Percentiles rank a stretch among this genome's conserved stretches.
Evolutionary conservation across 2,797 vertebrate species (phyloP).

Genomic region (Tolypeutes matacus): DNA sequence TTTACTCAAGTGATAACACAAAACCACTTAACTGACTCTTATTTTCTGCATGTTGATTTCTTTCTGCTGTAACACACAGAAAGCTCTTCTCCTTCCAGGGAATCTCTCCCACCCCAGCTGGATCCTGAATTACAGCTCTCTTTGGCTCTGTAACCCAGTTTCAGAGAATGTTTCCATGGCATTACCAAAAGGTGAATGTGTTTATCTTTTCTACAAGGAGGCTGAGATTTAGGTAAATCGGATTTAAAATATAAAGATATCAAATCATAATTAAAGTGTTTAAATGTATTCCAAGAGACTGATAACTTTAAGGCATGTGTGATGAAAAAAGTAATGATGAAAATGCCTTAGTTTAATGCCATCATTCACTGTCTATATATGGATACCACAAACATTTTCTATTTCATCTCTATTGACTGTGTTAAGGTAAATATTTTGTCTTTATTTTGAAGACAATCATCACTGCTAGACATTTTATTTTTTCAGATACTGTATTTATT

Average conservation of each 20-base stretch:
- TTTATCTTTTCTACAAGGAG: neutral
- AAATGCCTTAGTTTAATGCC: neutral
- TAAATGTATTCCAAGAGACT: neutral
- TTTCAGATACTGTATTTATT: neutral
- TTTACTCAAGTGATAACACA: neutral
- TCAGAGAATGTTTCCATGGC: neutral
- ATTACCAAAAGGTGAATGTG: neutral
- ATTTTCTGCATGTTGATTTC: too few species aligned
- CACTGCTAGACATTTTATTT: neutral
- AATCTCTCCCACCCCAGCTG: too few species aligned
- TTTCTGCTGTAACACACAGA: too few species aligned
- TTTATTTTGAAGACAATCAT: neutral
- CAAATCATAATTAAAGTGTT: neutral
- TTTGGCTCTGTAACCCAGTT: neutral
- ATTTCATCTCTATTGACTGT: neutral
- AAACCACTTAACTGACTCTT: neutral
- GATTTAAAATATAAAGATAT: neutral
- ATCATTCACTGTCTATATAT: neutral
- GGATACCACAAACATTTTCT: constrained; percentile 31
- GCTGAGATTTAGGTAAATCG: neutral
- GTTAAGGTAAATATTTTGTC: neutral
- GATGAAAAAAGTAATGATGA: neutral
- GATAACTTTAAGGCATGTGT: neutral
- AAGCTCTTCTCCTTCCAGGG: too few species aligned
- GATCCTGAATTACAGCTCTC: neutral